Conservation (phyloP, 2,113 vertebrate genomes). For the Vicugna pacos region DNA sequence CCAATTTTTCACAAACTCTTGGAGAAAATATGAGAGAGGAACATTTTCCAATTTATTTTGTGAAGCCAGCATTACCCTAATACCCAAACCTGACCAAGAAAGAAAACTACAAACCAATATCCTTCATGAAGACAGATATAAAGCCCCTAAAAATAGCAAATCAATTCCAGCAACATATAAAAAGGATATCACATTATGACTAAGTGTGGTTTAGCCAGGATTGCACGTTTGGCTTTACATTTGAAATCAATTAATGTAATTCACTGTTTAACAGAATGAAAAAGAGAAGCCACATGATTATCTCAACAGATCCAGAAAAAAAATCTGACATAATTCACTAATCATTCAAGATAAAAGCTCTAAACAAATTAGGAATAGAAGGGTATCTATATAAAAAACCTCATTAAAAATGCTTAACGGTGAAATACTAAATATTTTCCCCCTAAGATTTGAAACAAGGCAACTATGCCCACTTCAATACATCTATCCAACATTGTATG, state of each 20-base stretch:
- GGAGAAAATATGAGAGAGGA: background rate
- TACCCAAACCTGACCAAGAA: conserved; percentile 7
- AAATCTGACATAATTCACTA: background rate
- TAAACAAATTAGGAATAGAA: background rate
- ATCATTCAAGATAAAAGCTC: background rate
- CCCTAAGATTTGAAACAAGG: background rate
- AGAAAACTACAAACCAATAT: conserved; percentile 12
- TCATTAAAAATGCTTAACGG: background rate
- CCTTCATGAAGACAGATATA: background rate
- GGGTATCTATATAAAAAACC: background rate
- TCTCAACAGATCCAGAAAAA: conserved; percentile 13
- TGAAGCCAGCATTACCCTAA: background rate
- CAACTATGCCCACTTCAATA: background rate
- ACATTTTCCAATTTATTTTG: background rate
- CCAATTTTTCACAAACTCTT: conserved; percentile 43
- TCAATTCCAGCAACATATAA: background rate
- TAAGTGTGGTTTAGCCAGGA: background rate
- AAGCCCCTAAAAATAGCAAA: background rate
- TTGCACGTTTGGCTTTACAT: background rate
- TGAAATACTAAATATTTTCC: background rate
- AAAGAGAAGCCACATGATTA: background rate
- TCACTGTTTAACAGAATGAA: background rate
- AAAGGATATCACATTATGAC: background rate
- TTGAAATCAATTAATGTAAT: background rate
- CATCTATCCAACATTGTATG: background rate